Evolutionary conservation across 2,888 invertebrate genomes (phyloP).

Genomic region (Ophion obscuratus): DNA sequence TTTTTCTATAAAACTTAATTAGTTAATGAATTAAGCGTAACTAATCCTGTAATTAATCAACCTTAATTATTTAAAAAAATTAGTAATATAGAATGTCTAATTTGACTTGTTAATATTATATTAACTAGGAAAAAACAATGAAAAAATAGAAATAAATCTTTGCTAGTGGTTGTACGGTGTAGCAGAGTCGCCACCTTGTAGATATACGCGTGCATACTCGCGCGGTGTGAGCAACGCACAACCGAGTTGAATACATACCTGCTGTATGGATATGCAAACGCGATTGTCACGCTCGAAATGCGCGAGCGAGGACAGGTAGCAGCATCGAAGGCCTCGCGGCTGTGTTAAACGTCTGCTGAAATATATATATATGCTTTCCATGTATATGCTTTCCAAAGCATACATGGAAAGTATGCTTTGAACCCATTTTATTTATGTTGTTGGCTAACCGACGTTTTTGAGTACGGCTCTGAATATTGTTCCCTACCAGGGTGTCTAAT

Average conservation of each 20-base stretch:
- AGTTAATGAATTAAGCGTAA: too few relatives aligned
- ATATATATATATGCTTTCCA: background rate
- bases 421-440: background rate
- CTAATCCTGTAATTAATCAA: too few relatives aligned
- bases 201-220: conserved; percentile 3
- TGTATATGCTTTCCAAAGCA: too few relatives aligned
- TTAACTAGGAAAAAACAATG: background rate
- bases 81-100: too few relatives aligned
- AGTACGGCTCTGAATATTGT: background rate
- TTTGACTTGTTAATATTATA: too few relatives aligned
- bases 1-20: too few relatives aligned
- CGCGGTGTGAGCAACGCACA: background rate
- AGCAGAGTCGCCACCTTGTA: background rate
- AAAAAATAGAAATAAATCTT: background rate
- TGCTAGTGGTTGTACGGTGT: background rate
- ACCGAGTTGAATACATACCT: conserved; percentile 24
- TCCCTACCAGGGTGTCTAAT: too few relatives aligned
- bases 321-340: conserved; percentile 50
- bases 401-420: background rate
- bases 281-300: conserved; percentile 64
- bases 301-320: conserved; percentile 56
- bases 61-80: too few relatives aligned
- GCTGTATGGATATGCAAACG: conserved; percentile 56
- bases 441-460: background rate
- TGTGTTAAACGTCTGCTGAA: conserved; percentile 17